Evolutionary conservation across 2,888 invertebrate genomes (phyloP), one percentile per base, ranked within the genome.

Genomic region (Chrysopilus asiliformis): DNA sequence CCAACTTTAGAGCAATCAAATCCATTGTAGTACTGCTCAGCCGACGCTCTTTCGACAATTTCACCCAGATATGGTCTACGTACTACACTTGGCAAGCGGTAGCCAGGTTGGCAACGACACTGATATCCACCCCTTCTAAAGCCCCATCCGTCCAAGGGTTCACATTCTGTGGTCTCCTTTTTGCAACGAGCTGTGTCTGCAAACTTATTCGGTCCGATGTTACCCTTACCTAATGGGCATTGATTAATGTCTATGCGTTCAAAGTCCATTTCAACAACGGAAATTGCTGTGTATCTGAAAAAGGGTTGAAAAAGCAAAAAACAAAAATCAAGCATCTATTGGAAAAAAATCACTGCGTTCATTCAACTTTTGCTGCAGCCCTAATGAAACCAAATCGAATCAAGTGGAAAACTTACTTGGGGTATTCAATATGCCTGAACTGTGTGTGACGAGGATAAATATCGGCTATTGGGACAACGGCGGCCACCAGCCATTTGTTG

Each of bases 211-310:
- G 87, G 85, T 20, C 78, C 77, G 47, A 73, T 79, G 56, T 95
- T 95, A 30, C 94, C 95, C 49, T 77, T 69, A 38, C 91, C 85
- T 43, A 67, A 67, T 0, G 94, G 93, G 70, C 95, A 97, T 53
- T 94, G 95, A 67, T 97, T 97, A 60, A 97, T 90, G 55, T 97
- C 95, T 58, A 97, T 83, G 53, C 93, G 71, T 48, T 95, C 91
- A 60, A 87, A 91, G 57, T 97, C 95, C 76, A 94, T 81, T 71
- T 95, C 94, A 61, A 93, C 71, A 0, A 93, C 91, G 1, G 89
- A 76, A 13, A 82, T 81, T 25, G 89, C 95, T 2, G 93, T 90
- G 56, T 90, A 91, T 47, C 89, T 85, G 47, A 17, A 57, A 50
- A 15, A 13, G 34, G 14, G n/a, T n/a, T n/a, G n/a, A n/a, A n/a